Conservation (phyloP, 1,140 invertebrate species). For the Camponotus pennsylvanicus region DNA sequence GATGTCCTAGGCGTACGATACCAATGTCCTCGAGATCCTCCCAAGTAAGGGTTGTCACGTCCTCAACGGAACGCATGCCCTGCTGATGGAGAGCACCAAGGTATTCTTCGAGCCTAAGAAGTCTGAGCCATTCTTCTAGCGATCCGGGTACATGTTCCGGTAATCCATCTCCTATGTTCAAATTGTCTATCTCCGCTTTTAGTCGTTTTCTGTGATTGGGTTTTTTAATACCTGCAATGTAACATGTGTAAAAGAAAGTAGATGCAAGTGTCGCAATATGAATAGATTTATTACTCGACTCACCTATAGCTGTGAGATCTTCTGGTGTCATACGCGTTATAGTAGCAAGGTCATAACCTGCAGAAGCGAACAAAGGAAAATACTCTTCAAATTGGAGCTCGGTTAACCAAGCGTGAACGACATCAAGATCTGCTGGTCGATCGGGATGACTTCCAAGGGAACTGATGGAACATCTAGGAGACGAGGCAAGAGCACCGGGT, state of each 20-base stretch:
- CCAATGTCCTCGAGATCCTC: conserved; percentile 99
- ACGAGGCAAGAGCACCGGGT: conserved; percentile 85
- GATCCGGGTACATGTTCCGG: conserved; percentile 97
- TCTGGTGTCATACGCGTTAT: conserved; percentile 99
- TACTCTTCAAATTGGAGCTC: conserved; percentile 99
- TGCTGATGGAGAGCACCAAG: conserved; percentile 95
- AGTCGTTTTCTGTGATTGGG: conserved; percentile 98
- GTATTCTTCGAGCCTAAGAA: conserved; percentile 97
- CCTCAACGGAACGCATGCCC: conserved; percentile 97
- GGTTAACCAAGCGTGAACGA: conserved; percentile 97
- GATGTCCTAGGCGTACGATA: conserved; percentile 97
- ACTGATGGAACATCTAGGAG: conserved; percentile 90
- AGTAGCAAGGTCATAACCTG: conserved; percentile 99
- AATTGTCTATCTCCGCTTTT: conserved; percentile 97
- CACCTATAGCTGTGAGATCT: conserved; percentile 93
- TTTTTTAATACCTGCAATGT: conserved; percentile 93
- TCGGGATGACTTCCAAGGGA: conserved; percentile 89
- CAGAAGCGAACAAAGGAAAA: conserved; percentile 96
- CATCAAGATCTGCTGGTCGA: conserved; percentile 91
- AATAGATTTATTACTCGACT: background rate
- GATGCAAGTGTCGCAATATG: too few relatives aligned
- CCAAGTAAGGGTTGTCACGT: conserved; percentile 97
- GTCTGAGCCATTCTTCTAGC: conserved; percentile 96
- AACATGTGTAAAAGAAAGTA: background rate
- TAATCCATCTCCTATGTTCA: conserved; percentile 97